These are phyloP conservation scores for Elanus axillaris DNA, from an alignment of 2,113 vertebrate species.

Conservation along the genomic window DNA sequence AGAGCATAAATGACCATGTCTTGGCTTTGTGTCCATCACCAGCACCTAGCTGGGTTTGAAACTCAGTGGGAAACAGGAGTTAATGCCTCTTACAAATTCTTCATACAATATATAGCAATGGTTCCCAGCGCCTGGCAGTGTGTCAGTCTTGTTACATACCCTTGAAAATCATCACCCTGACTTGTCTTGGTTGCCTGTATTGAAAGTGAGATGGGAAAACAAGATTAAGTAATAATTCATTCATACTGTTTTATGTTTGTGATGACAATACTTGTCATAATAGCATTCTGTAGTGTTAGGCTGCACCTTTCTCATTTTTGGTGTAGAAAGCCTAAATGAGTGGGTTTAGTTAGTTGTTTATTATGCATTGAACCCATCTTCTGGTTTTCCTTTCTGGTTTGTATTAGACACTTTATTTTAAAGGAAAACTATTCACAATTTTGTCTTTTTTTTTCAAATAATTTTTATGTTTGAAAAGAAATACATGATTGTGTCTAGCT, in stretches of 20 bases:
- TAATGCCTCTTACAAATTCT: neutral
- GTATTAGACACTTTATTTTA: neutral
- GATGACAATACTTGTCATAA: neutral
- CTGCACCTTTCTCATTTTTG: neutral
- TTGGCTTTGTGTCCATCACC: neutral
- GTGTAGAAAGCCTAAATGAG: neutral
- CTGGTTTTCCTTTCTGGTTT: neutral
- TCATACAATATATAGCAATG: neutral
- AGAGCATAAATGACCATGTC: neutral
- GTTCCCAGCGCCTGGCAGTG: fast-evolving
- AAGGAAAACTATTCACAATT: neutral
- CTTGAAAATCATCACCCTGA: neutral
- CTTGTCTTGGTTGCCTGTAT: neutral
- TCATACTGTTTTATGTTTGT: neutral
- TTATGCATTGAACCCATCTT: neutral
- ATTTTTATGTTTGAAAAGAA: neutral
- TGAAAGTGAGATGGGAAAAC: neutral
- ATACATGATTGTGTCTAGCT: neutral
- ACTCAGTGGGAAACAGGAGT: neutral
- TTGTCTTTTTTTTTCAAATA: neutral
- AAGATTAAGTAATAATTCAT: neutral
- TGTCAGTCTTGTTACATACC: neutral
- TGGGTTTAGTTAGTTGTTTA: neutral
- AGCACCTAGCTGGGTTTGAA: neutral
- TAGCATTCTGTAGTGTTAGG: neutral